Evolutionary conservation across 2,113 vertebrate genomes (phyloP).

Genomic region (Origma solitaria): DNA sequence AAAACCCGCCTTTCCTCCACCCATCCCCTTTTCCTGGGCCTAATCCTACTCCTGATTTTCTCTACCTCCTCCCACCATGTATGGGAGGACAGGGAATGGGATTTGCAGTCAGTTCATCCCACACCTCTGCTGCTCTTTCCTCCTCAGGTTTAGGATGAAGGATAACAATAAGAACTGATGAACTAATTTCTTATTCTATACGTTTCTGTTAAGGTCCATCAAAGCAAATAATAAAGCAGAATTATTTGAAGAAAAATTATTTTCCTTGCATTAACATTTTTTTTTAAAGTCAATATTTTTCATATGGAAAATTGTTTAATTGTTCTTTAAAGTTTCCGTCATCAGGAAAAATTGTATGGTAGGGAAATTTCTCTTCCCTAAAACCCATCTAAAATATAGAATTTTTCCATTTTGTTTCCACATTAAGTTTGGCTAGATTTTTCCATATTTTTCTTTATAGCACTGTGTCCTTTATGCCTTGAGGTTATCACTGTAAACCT

Average conservation of each 20-base stretch:
- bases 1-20: not conserved
- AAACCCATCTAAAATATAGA: not conserved
- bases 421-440: not conserved
- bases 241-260: not conserved
- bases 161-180: not conserved
- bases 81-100: not conserved
- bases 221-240: not conserved
- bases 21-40: not conserved
- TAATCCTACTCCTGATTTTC: not conserved
- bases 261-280: not conserved
- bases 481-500: not conserved
- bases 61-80: rapidly evolving
- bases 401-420: not conserved
- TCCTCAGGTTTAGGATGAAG: not conserved
- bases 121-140: not conserved
- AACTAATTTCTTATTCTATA: not conserved
- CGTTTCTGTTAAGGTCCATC: not conserved
- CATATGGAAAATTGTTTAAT: not conserved
- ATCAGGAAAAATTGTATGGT: not conserved
- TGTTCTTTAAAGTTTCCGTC: not conserved
- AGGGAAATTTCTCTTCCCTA: not conserved
- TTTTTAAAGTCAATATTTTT: not conserved
- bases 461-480: not conserved
- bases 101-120: not conserved
- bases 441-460: not conserved